Conservation (phyloP, 1,140 invertebrate species). For the Brachionus manjavacas region DNA sequence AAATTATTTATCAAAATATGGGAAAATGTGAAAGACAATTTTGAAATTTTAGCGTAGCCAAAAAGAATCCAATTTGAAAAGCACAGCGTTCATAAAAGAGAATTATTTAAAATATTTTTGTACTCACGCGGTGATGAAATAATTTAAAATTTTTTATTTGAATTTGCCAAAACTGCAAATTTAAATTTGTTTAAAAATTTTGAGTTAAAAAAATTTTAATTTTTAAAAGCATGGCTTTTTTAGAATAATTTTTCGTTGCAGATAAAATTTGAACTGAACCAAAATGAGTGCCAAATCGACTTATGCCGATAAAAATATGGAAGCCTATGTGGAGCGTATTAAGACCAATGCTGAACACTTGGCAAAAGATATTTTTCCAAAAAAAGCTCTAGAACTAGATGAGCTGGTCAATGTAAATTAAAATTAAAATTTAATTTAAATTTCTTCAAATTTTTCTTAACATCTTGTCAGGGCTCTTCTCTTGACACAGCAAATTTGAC, state of each 20-base stretch:
- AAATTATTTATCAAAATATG: background rate
- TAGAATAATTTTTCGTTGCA: background rate
- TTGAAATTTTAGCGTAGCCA: background rate
- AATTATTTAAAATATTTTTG: background rate
- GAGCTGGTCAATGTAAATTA: conserved; percentile 65
- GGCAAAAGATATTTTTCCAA: conserved; percentile 77
- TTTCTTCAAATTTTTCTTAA: background rate
- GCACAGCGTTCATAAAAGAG: background rate
- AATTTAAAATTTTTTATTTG: background rate
- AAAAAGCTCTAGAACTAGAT: conserved; percentile 81
- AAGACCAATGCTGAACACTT: conserved; percentile 67
- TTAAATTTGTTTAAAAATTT: background rate
- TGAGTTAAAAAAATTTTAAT: background rate
- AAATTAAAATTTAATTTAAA: background rate
- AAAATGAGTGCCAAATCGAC: background rate
- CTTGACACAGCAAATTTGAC: background rate
- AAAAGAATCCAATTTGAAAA: background rate
- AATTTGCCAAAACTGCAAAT: background rate
- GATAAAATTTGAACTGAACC: background rate
- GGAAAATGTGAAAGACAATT: background rate
- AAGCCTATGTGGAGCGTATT: conserved; percentile 29
- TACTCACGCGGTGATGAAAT: background rate
- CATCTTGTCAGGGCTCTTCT: background rate
- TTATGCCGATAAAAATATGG: conserved; percentile 35
- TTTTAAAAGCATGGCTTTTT: background rate